Evolutionary conservation across 2,113 vertebrate species (phyloP), one percentile per base, ranked within the genome.

Genomic region (Erythrolamprus reginae): DNA sequence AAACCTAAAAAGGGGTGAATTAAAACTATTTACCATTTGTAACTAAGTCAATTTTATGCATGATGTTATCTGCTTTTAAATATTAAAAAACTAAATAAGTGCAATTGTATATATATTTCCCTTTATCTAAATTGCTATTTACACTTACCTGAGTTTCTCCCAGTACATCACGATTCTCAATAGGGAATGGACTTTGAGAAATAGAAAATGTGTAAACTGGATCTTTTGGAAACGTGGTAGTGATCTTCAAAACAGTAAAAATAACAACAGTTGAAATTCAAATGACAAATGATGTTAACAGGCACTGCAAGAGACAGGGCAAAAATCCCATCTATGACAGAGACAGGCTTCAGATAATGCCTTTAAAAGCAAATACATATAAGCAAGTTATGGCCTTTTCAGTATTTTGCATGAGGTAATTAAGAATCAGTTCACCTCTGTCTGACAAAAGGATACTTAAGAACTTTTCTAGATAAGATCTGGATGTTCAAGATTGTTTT

Each of bases 211-310:
- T 99, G 96, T 98, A 98, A 95, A 99, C 98, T 17, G 99, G 99
- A 96, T 99, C 99, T 96, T 99, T 99, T 87, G 99, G 99, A 94
- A 99, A 99, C 47, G 99, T 99, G 9, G 99, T 99, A n/a, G 99
- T 99, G 88, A 99, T 99, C 99, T 99, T 55, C 51, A 95, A 56
- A 89, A 28, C 1, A 13, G 89, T 89, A 89, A 33, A 87, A 92
- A 85, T 52, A 89, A 8, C 42, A 89, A 4, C n/a, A 17, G 45
- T n/a, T 21, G 42, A 45, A 19, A 53, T 53, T 82, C 26, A 50
- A 28, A 51, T 87, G 51, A 90, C 24, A 56, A 48, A 5, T 70
- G 47, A 92, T 42, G 96, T 91, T 89, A 82, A 0, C 9, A 23
- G 19, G 23, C 17, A 88, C 8, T 88, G 86, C 26, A 52, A 33